Evolutionary conservation across 2,797 vertebrate species (phyloP), one percentile per base, ranked within the genome.

Genomic region (Sebastes goodei): DNA sequence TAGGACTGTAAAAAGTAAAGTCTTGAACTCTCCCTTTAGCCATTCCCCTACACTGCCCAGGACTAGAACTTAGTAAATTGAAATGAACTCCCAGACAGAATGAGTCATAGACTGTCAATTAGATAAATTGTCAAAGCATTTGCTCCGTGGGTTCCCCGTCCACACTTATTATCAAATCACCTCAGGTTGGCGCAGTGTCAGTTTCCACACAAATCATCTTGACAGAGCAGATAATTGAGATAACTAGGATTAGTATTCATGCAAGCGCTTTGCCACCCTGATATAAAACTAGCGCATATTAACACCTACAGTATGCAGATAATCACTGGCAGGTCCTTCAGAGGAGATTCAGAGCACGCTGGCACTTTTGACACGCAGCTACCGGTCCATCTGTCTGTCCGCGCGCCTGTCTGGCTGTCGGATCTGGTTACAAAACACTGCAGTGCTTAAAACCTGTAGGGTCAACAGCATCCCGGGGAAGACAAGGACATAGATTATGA

Each of bases 71-170:
- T 65, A 30, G 76, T 81, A 53, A 86, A 86, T 61, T 85, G 78
- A 89, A 88, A 88, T 85, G 74, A 85, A 89, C 78, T 86, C 84
- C 70, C 84, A 88, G 81, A 71, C 84, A 63, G 72, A 90, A 83
- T 92, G 92, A 91, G 84, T 92, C 89, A 93, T 81, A 84, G 85
- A 77, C 83, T 92, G 91, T 90, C 87, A 92, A 92, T 93, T 90
- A 91, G 88, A 92, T 89, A 82, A 91, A 91, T 84, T 86, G 87
- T 89, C 87, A 86, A 85, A 90, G 81, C 83, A 68, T 91, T 91
- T 87, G 71, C 81, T 87, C 88, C 71, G 79, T 71, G 84, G 76
- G 81, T 79, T 92, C 77, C 84, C 81, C 46, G 81, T 89, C 87
- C 85, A 86, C 81, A 85, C 84, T 80, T 89, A 89, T 92, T 88